phyloP scores from a whole-genome alignment of 2,113 vertebrate genomes.

The Chionomys nivalis region DNA sequence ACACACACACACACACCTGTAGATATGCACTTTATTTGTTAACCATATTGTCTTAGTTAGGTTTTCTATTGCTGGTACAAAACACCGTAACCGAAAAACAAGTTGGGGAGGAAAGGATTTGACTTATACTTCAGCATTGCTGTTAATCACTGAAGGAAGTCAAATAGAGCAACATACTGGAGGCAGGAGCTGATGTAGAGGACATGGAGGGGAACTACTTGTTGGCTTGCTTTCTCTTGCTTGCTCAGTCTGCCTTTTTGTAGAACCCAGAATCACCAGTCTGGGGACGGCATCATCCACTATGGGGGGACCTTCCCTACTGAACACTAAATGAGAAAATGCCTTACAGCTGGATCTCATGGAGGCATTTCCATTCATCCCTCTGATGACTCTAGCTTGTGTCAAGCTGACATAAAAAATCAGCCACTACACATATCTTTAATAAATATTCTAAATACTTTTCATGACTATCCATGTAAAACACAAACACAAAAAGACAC shows the following conservation, averaged over 20 bases:
- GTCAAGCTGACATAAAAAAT: not conserved
- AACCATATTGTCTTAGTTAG: not conserved
- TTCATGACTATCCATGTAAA: not conserved
- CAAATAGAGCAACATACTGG: not conserved
- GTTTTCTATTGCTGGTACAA: not conserved
- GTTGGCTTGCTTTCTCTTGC: not conserved
- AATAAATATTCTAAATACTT: not conserved
- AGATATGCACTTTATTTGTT: not conserved
- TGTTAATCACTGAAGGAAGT: not conserved
- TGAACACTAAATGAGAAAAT: not conserved
- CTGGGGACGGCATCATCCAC: not conserved
- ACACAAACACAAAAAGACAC: not conserved
- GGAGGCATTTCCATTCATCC: not conserved
- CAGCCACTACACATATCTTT: not conserved
- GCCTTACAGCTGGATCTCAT: not conserved
- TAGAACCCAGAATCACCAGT: not conserved
- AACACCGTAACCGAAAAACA: not conserved
- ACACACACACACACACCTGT: not conserved
- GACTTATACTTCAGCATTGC: not conserved
- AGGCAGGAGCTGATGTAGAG: not conserved
- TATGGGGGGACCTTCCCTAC: not conserved
- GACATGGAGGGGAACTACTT: not conserved
- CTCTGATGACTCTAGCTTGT: not conserved
- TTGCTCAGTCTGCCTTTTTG: not conserved
- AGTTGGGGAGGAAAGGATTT: not conserved